Evolutionary conservation across 2,113 vertebrate species (phyloP).

Genomic region (Microtus montanus): DNA sequence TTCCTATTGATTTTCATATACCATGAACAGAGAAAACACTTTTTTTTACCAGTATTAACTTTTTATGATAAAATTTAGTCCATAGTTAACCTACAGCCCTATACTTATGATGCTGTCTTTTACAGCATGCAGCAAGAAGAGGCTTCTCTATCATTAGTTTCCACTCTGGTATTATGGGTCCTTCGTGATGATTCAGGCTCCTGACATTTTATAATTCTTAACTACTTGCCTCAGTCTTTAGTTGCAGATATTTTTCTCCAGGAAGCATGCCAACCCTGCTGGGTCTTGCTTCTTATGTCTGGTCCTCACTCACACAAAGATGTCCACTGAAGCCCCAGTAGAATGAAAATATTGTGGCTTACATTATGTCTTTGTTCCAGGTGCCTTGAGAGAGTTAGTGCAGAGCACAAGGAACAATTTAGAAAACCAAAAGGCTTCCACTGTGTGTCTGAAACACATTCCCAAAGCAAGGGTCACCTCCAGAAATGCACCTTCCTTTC

Average conservation of each 20-base stretch:
- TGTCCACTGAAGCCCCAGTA: background rate
- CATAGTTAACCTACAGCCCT: background rate
- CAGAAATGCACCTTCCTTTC: background rate
- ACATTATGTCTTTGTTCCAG: background rate
- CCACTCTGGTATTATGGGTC: background rate
- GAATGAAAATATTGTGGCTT: background rate
- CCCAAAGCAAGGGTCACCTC: background rate
- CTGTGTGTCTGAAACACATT: background rate
- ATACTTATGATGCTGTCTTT: background rate
- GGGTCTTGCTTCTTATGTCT: background rate
- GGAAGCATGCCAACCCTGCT: accelerated
- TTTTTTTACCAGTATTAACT: background rate
- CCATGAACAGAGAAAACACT: background rate
- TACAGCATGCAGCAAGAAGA: background rate
- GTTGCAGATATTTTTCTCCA: background rate
- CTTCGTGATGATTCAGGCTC: background rate
- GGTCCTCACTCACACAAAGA: background rate
- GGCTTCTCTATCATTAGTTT: accelerated
- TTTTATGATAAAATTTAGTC: background rate
- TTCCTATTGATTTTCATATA: background rate
- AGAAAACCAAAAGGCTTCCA: background rate
- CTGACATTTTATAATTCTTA: background rate
- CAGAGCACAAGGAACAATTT: background rate
- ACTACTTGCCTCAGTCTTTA: background rate
- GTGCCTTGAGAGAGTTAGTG: background rate